These are phyloP conservation scores for Enteromius radiatus DNA, from an alignment of 2,797 vertebrate species.

Conservation along the genomic window DNA sequence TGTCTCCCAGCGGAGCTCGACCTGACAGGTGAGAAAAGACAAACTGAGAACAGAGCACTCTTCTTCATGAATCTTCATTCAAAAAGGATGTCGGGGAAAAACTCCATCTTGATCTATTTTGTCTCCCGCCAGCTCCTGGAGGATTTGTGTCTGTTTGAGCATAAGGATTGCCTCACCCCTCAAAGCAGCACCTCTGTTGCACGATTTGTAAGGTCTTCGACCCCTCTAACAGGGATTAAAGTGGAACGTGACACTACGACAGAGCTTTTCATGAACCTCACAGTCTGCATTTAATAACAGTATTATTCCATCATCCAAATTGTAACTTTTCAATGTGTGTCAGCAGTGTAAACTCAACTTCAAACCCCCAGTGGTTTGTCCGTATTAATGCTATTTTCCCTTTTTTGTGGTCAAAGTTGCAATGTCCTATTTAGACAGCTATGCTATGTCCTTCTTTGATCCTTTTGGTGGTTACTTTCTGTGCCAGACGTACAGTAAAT, in stretches of 20 bases:
- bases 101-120: constrained; percentile 58
- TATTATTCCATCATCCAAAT: constrained; percentile 46
- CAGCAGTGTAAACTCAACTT: constrained; percentile 14
- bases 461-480: constrained; percentile 44
- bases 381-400: background rate
- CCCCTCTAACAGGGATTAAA: constrained; percentile 47
- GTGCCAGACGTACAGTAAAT: constrained; percentile 46
- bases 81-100: constrained; percentile 4
- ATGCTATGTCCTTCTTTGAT: constrained; percentile 47
- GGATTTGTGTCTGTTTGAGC: constrained; percentile 22
- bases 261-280: constrained; percentile 36
- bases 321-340: constrained; percentile 7
- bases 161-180: constrained; percentile 28
- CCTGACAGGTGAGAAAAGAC: constrained; percentile 75
- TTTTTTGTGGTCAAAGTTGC: background rate
- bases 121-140: constrained; percentile 37
- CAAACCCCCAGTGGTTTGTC: constrained; percentile 27
- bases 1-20: constrained; percentile 68
- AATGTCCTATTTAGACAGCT: background rate
- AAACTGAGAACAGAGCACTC: constrained; percentile 70
- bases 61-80: constrained; percentile 72
- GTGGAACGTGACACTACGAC: constrained; percentile 35
- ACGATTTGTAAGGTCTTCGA: constrained; percentile 46
- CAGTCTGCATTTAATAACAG: constrained; percentile 52
- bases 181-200: constrained; percentile 32